phyloP scores from a whole-genome alignment of 2,113 vertebrate species.

The Carassius auratus region DNA sequence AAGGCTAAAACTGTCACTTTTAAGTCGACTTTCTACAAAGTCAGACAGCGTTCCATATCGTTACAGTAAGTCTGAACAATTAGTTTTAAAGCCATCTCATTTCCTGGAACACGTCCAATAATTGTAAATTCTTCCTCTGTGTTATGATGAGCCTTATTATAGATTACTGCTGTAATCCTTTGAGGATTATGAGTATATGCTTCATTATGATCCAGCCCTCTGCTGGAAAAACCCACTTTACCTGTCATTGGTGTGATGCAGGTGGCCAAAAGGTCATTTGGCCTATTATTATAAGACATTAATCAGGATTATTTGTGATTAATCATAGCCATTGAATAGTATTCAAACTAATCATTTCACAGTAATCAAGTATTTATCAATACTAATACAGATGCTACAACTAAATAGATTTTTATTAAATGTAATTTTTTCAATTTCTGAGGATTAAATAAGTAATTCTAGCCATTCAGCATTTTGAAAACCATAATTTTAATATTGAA shows the following conservation, averaged over 20 bases:
- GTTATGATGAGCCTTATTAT: conserved; percentile 64
- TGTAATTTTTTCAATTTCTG: not conserved
- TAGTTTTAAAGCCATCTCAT: conserved; percentile 48
- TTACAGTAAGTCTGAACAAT: conserved; percentile 32
- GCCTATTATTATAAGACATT: conserved; percentile 59
- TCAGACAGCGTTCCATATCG: not conserved
- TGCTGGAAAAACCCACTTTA: conserved; percentile 51
- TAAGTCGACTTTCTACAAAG: not conserved
- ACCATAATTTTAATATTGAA: not conserved
- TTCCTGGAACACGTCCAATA: conserved; percentile 53
- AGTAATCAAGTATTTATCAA: not conserved
- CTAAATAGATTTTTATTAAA: not conserved
- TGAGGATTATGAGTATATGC: conserved; percentile 65
- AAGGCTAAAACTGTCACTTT: not conserved
- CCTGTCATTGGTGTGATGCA: not conserved
- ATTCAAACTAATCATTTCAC: not conserved
- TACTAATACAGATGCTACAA: not conserved
- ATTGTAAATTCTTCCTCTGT: conserved; percentile 57
- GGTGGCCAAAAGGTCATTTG: conserved; percentile 56
- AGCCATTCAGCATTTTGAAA: not conserved
- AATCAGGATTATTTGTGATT: conserved; percentile 29
- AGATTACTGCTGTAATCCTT: conserved; percentile 62
- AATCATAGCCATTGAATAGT: not conserved
- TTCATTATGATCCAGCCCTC: conserved; percentile 63
- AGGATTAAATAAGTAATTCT: not conserved